A percentile compares a stretch with the other conserved stretches of the same genome.
Conservation (phyloP, 2,113 vertebrate genomes). For the Amia ocellicauda region DNA sequence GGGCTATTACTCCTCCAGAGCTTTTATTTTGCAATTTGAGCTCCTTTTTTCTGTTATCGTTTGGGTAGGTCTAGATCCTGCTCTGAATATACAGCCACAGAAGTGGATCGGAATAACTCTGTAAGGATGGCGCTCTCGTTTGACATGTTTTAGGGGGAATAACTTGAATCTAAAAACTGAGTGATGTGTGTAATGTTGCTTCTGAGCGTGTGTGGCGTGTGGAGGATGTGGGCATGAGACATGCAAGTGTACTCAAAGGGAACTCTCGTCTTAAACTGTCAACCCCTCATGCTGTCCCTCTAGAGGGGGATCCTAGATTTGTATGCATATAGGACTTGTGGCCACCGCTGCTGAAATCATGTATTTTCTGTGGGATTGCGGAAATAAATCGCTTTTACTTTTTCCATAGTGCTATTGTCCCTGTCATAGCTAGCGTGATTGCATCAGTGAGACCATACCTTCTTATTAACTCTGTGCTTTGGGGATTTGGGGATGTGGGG, state of each 20-base stretch:
- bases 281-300: no score
- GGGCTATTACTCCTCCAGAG: constrained; percentile 33
- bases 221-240: no score
- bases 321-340: no score
- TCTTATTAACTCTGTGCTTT: background rate
- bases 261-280: no score
- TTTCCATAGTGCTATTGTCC: background rate
- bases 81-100: background rate
- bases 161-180: background rate
- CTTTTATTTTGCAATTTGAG: background rate
- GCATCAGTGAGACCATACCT: constrained; percentile 1
- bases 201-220: background rate
- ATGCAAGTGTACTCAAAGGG: no score
- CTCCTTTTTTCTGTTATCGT: background rate
- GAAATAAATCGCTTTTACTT: no score
- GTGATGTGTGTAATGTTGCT: background rate
- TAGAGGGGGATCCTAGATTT: no score
- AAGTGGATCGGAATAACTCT: background rate
- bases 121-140: background rate
- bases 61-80: background rate
- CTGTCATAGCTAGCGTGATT: background rate
- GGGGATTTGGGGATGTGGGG: no score
- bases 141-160: background rate
- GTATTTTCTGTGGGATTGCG: no score
- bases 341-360: no score